A percentile compares a stretch with the other conserved stretches of the same genome.
These are phyloP conservation scores for Neolamprologus fasciatus DNA, from an alignment of 2,113 vertebrate species.

Conservation along the genomic window DNA sequence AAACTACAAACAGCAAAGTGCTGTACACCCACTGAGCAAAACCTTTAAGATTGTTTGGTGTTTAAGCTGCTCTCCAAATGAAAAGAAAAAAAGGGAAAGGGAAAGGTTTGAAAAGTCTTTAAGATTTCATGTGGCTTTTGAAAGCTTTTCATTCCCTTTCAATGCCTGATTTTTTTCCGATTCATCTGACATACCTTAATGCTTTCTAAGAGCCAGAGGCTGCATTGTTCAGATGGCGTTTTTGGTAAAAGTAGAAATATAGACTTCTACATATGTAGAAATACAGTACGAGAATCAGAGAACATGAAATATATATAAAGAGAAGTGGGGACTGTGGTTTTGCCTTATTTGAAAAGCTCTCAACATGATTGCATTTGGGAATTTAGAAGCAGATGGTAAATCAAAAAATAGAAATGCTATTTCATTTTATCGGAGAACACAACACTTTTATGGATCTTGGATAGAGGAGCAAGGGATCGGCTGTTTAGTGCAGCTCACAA, in stretches of 20 bases:
- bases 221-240: constrained; percentile 43
- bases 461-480: neutral
- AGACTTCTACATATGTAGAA: constrained; percentile 57
- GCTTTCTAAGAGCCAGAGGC: constrained; percentile 49
- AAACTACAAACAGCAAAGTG: neutral
- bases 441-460: neutral
- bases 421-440: neutral
- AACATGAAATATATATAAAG: constrained; percentile 60
- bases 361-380: constrained; percentile 55
- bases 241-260: constrained; percentile 30
- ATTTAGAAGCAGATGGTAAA: constrained; percentile 29
- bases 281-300: constrained; percentile 56
- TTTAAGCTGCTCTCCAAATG: neutral
- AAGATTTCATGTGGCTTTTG: constrained; percentile 63
- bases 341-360: constrained; percentile 45
- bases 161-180: constrained; percentile 33
- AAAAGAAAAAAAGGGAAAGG: neutral
- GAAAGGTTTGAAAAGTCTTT: constrained; percentile 34
- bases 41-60: neutral
- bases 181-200: constrained; percentile 52
- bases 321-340: constrained; percentile 47
- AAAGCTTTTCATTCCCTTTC: constrained; percentile 51
- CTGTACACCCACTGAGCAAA: neutral
- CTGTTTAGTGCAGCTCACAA: neutral
- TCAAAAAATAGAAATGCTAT: constrained; percentile 45